Conservation (phyloP, 2,113 vertebrate species). For the Anarrhichthys ocellatus region DNA sequence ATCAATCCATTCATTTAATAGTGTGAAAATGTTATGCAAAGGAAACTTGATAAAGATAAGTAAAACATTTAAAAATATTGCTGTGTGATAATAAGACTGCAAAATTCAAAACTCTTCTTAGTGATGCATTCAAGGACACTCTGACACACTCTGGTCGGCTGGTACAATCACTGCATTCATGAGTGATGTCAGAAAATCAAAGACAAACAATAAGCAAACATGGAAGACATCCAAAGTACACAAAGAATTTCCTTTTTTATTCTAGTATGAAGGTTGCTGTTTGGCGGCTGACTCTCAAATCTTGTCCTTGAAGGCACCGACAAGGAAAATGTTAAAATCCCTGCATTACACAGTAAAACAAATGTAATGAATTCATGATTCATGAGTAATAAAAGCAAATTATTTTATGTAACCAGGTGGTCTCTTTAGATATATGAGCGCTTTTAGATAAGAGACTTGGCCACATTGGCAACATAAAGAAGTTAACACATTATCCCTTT, state of each 20-base stretch:
- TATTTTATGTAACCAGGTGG: no score
- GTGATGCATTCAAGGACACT: slow-evolving; percentile 21
- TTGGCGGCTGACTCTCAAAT: slow-evolving; percentile 15
- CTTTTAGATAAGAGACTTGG: neutral
- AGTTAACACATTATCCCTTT: neutral
- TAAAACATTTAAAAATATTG: neutral
- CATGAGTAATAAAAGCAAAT: neutral
- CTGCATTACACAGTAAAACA: neutral
- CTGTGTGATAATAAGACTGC: neutral
- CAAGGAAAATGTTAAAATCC: neutral
- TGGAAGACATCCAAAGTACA: slow-evolving; percentile 4
- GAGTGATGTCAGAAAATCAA: slow-evolving; percentile 25
- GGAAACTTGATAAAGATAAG: neutral
- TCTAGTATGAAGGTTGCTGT: neutral
- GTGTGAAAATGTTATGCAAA: neutral
- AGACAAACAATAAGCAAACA: slow-evolving; percentile 16
- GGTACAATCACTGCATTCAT: neutral
- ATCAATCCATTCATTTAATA: neutral
- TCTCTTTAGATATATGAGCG: neutral
- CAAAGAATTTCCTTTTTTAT: neutral
- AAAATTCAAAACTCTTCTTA: neutral
- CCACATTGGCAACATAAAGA: neutral
- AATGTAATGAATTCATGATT: neutral
- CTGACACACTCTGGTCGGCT: slow-evolving; percentile 5
- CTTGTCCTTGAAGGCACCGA: neutral